phyloP scores from a whole-genome alignment of 2,797 vertebrate genomes.

The Harpagifer antarcticus region DNA sequence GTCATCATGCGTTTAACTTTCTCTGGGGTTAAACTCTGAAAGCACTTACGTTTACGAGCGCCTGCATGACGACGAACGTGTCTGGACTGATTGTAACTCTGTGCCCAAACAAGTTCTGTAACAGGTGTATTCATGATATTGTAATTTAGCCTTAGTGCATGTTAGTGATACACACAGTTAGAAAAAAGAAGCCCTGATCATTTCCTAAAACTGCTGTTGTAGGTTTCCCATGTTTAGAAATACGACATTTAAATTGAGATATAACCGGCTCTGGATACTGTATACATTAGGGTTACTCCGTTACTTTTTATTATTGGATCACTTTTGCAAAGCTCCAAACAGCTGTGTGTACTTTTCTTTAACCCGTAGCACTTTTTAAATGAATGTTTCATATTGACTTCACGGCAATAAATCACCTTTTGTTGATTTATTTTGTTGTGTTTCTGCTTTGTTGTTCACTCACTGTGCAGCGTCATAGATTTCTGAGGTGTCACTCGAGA shows the following conservation, averaged over 20 bases:
- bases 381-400: conserved; percentile 62
- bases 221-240: no score
- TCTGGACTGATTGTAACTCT: conserved; percentile 42
- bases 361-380: conserved; percentile 58
- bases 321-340: no score
- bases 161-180: conserved; percentile 28
- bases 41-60: conserved; percentile 62
- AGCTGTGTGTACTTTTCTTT: conserved; percentile 47
- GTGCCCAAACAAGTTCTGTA: conserved; percentile 45
- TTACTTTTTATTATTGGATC: conserved; percentile 40
- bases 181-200: no score
- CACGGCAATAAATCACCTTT: conserved; percentile 75
- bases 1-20: background rate
- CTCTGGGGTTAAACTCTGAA: conserved; percentile 57
- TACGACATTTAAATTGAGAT: no score
- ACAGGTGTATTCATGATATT: conserved; percentile 52
- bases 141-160: conserved; percentile 63
- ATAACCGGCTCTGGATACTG: no score
- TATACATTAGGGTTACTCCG: no score
- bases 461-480: background rate
- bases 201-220: no score
- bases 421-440: conserved; percentile 49
- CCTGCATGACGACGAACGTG: conserved; percentile 63
- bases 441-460: background rate
- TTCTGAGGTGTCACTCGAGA: background rate